Evolutionary conservation across 2,113 vertebrate species (phyloP), one percentile per base, ranked within the genome.

Genomic region (Anas platyrhynchos): DNA sequence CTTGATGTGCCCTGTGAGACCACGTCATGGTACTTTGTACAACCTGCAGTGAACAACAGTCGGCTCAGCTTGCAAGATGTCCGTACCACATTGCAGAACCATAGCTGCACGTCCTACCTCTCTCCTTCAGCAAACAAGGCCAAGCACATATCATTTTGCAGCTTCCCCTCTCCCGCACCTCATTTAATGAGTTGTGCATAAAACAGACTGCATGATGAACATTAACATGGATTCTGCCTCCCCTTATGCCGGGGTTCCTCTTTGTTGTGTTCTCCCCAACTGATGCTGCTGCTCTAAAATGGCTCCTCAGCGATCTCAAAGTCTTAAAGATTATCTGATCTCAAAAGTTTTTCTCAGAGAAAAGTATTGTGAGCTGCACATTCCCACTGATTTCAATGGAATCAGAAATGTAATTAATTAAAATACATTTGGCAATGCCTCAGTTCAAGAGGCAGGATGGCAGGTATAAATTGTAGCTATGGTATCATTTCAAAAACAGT

Each of bases 161-260:
- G 44, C 41, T 92, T 94, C 50, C 63, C 31, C 22, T 73, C 69
- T 83, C 63, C 50, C 46, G 58, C 43, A 36, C 44, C 41, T 92
- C 5, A 0, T 43, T 75, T 17, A 66, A 85, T 6, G 34, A 81
- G 32, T 61, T 58, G 43, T 62, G 54, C 44, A 71, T 50, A 54
- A 82, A 78, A 29, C 27, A 56, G 46, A 63, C 3, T 4, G 3
- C 32, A 21, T 4, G 23, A 44, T 10, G 65, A 89, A 62, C 34
- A 62, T 8, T 44, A 85, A 5, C n/a, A 50, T 0, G 0, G 58
- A 62, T 31, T 89, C 75, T 69, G 20, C 31, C 16, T 68, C 41
- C 44, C 18, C 15, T 62, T 46, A 4, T 1, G 0, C 26, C 27
- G 15, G 1, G 52, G 22, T 3, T 62, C 56, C 16, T n/a, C 41